These are phyloP conservation scores for Manis crassicaudata DNA, from an alignment of 2,797 vertebrate genomes.

Conservation along the genomic window DNA sequence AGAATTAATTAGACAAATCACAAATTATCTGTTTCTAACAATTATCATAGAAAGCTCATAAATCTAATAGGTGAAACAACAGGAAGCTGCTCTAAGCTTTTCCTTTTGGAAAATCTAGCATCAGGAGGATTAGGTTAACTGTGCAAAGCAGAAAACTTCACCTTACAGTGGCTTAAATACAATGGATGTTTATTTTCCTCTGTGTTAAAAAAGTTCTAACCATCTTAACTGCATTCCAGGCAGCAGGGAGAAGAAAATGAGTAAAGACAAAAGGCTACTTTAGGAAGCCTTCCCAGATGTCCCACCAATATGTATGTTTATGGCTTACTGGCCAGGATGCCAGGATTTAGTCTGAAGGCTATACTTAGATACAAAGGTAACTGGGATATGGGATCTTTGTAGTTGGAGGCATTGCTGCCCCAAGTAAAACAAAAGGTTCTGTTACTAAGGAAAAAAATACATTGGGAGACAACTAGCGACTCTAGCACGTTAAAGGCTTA, in stretches of 20 bases:
- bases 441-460: not conserved
- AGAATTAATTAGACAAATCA: constrained; percentile 4
- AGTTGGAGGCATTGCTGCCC: not conserved
- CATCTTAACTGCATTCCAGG: not conserved
- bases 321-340: not conserved
- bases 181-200: not conserved
- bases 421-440: not conserved
- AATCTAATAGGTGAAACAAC: no score
- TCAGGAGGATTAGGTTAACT: not conserved
- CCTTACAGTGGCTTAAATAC: not conserved
- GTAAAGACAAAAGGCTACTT: not conserved
- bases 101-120: not conserved
- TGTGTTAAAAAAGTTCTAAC: not conserved
- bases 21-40: not conserved
- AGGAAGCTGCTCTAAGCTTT: not conserved
- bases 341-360: not conserved
- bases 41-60: no score
- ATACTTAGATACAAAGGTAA: not conserved
- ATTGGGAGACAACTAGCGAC: not conserved
- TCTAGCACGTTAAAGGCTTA: not conserved
- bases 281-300: not conserved
- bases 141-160: not conserved
- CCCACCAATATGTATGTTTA: not conserved
- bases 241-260: constrained; percentile 22
- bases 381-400: not conserved